Percentiles rank a stretch among this genome's conserved stretches.
Evolutionary conservation across 2,113 vertebrate genomes (phyloP).

Genomic region (Recurvirostra avosetta): DNA sequence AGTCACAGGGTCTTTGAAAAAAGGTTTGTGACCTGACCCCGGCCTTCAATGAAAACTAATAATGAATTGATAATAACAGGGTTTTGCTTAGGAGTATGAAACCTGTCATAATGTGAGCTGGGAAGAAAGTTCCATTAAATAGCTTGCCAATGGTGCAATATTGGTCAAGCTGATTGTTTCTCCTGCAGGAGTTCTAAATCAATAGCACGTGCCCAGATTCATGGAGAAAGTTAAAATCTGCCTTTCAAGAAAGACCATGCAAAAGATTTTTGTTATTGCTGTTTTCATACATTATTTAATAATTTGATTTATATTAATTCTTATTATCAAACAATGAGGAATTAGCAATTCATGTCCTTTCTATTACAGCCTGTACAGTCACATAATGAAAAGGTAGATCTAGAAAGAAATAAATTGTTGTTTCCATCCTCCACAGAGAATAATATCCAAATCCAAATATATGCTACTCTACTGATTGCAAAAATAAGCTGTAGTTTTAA

Average conservation of each 20-base stretch:
- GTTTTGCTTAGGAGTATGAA: background rate
- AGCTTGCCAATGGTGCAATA: background rate
- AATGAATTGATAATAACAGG: background rate
- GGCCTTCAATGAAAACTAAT: slow-evolving; percentile 1
- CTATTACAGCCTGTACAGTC: background rate
- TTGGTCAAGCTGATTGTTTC: background rate
- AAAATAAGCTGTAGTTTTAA: background rate
- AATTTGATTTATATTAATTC: background rate
- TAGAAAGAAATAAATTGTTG: background rate
- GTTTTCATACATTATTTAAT: background rate
- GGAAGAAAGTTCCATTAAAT: background rate
- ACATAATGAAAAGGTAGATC: background rate
- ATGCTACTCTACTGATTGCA: background rate
- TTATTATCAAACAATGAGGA: background rate
- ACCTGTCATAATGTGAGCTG: background rate
- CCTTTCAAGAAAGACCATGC: background rate
- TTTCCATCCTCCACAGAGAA: background rate
- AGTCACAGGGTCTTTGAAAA: background rate
- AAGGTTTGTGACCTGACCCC: background rate
- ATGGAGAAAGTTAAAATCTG: background rate
- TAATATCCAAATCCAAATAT: background rate
- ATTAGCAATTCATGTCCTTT: background rate
- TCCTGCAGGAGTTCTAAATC: background rate
- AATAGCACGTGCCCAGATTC: background rate
- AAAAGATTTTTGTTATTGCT: background rate